These are phyloP conservation scores for Hydrozoanthus gracilis DNA, from an alignment of 92 coral and sea anemone species.

Conservation along the genomic window DNA sequence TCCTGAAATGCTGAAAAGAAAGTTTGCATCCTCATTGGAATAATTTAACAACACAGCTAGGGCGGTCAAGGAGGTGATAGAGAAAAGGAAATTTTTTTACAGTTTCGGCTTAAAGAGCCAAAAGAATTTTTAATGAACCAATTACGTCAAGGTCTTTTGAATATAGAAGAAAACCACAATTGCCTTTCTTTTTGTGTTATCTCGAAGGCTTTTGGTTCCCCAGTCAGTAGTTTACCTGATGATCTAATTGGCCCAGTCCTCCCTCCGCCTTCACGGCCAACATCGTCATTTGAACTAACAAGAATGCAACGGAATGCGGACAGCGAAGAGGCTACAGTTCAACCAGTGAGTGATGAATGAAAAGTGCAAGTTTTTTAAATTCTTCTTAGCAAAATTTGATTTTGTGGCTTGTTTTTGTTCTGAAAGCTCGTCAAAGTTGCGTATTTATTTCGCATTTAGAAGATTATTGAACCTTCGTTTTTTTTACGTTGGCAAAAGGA, in stretches of 20 bases:
- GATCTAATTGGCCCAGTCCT: slow-evolving; percentile 88
- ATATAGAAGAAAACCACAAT: no score
- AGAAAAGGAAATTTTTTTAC: no score
- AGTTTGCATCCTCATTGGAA: no score
- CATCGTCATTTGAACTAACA: slow-evolving; percentile 83
- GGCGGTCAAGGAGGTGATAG: no score
- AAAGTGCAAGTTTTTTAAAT: background rate
- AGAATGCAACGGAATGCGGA: slow-evolving; percentile 60
- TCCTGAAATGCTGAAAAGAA: no score
- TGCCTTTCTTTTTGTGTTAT: background rate
- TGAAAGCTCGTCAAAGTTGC: background rate
- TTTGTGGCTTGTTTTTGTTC: background rate
- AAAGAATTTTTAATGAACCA: no score
- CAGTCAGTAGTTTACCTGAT: slow-evolving; percentile 69
- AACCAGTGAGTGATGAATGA: slow-evolving; percentile 15
- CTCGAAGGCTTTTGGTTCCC: slow-evolving; percentile 72
- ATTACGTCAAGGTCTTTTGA: no score
- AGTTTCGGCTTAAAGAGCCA: no score
- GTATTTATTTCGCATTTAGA: no score
- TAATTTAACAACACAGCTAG: no score
- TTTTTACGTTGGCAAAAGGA: no score
- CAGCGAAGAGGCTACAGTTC: slow-evolving; percentile 37
- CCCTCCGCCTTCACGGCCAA: slow-evolving; percentile 84
- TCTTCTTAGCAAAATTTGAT: background rate
- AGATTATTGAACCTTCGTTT: no score